Evolutionary conservation across 1,140 invertebrate species (phyloP), one percentile per base, ranked within the genome.

Genomic region (Conus betulinus): DNA sequence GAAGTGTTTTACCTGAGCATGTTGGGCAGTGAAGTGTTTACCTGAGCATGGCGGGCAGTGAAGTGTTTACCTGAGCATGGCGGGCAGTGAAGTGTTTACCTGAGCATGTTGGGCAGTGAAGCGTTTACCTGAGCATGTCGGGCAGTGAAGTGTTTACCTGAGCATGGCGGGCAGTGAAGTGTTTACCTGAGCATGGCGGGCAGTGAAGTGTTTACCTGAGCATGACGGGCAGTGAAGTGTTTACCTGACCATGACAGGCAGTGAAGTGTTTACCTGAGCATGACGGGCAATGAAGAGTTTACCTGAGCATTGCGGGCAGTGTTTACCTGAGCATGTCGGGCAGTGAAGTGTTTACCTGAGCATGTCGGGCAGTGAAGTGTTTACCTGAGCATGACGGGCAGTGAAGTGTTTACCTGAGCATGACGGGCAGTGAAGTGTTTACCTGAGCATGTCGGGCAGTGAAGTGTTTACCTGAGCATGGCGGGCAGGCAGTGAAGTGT

Each of bases 81-180:
- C 94, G 89, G 71, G 93, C 39, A 39, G 39, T 0, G 39, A 39
- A 39, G 39, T 20, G 60, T 63, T 89, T 81, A 94, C 93, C 91
- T 93, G 91, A 11, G 94, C 94, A 85, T 95, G 94, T 88, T 94
- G 89, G 76, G 93, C 91, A 51, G 94, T 63, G 4, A 63, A 89
- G 91, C 91, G 63, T 94, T 93, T 89, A 94, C 93, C 91, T 93
- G 92, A 7, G 94, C 94, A 85, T 95, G 94, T 88, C 94, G 89
- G 71, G 93, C 91, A 55, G 94, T 93, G 23, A 95, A 63, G 11
- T 63, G 60, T 13, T 20, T 63, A 20, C 10, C 60, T 63, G 60
- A 63, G 11, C 17, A 20, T n/a, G n/a, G n/a, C n/a, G n/a, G n/a
- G n/a, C 39, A 39, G 39, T 0, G 39, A 39, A 39, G 39, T 20